Evolutionary conservation across 2,113 vertebrate genomes (phyloP), one percentile per base, ranked within the genome.

Genomic region (Oceanites oceanicus): DNA sequence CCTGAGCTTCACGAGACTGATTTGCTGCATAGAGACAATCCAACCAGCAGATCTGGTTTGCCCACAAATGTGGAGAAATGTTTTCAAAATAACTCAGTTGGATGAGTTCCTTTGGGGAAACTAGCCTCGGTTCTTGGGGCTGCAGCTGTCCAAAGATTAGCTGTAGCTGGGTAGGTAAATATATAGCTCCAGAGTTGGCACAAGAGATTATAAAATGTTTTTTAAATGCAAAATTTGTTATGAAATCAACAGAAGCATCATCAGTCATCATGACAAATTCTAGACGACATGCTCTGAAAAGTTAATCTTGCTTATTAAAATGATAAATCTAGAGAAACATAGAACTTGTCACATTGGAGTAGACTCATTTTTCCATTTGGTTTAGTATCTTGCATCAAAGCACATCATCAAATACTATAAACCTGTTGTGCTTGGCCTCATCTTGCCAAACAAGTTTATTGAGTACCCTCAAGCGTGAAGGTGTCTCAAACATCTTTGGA

Each of bases 241-340:
- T 20, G 13, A 90, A 88, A 88, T 92, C 53, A 93, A 76, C 45
- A 82, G 62, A 73, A 66, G 3, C 21, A 70, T 65, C 67, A 73
- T 93, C 75, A 76, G 36, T 92, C 78, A 88, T 86, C 27, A 22
- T 73, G 75, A 92, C 30, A 90, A 92, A 79, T 88, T 75, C 58
- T 76, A 61, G 53, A 65, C 21, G 73, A 68, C 2, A 2, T 49
- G 49, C 44, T 83, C 86, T 73, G 90, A 93, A 75, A 93, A 83
- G 62, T 80, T 92, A 90, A 90, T 93, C 44, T 95, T 29, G 5
- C 67, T 88, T 93, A 70, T 77, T 92, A 73, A 88, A 88, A 59
- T 82, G 70, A 93, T 88, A 73, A 83, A 94, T 88, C 34, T 79
- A 68, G 68, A 90, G 49, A 59, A 75, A 86, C 32, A 49, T 29